phyloP scores from a whole-genome alignment of 2,113 vertebrate species.

The Xiphophorus couchianus region DNA sequence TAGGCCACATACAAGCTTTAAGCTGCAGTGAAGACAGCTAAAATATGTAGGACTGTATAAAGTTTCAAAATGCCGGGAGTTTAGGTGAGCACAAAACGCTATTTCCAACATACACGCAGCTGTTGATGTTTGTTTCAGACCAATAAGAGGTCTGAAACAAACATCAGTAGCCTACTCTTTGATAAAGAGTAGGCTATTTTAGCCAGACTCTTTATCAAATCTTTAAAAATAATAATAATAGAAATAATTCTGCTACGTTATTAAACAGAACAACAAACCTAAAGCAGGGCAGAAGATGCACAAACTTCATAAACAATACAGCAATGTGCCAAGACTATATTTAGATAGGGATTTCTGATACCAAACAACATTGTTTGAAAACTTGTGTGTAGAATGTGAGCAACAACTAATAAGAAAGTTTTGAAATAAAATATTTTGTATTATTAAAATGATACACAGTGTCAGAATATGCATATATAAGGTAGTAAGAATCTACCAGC shows the following conservation, averaged over 20 bases:
- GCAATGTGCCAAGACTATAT: slow-evolving; percentile 58
- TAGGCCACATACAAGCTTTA: not conserved
- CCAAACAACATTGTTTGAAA: slow-evolving; percentile 52
- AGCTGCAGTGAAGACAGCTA: slow-evolving; percentile 41
- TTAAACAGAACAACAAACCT: not conserved
- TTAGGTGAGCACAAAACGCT: slow-evolving; percentile 56
- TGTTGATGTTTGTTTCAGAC: slow-evolving; percentile 51
- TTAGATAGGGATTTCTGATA: slow-evolving; percentile 60
- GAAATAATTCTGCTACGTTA: not conserved
- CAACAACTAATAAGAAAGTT: not conserved
- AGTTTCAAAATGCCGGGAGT: slow-evolving; percentile 61
- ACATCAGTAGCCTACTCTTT: too few species aligned
- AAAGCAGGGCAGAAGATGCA: slow-evolving; percentile 17
- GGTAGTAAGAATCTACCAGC: not conserved
- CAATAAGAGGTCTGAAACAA: slow-evolving; percentile 1
- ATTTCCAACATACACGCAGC: slow-evolving; percentile 67
- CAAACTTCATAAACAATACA: slow-evolving; percentile 44
- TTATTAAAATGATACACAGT: not conserved
- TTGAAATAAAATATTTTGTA: not conserved
- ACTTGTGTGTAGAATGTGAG: slow-evolving; percentile 29
- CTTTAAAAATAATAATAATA: too few species aligned
- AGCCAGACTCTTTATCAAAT: not conserved
- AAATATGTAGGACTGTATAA: slow-evolving; percentile 54
- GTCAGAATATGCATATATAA: not conserved
- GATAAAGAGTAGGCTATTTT: not conserved